These are phyloP conservation scores for Onthophagus sagittarius DNA, from an alignment of 2,888 invertebrate genomes.

Conservation along the genomic window DNA sequence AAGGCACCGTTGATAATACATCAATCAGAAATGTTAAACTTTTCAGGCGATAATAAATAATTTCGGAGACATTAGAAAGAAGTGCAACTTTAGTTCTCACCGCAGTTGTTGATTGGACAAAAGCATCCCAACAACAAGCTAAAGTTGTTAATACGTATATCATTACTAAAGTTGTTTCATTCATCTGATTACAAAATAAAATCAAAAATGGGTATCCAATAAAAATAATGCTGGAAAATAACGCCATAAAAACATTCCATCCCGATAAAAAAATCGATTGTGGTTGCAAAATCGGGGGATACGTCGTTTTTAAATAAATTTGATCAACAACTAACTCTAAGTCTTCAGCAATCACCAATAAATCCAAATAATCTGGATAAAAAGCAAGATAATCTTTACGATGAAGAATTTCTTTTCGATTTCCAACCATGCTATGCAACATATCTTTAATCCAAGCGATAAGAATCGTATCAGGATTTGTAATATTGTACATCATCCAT, in stretches of 20 bases:
- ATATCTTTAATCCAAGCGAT: slow-evolving; percentile 11
- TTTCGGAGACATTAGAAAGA: slow-evolving; percentile 24
- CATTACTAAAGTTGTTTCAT: background rate
- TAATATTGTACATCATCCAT: background rate
- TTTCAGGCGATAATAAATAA: slow-evolving; percentile 19
- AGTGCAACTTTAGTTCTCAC: slow-evolving; percentile 27
- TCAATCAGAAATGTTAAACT: slow-evolving; percentile 26
- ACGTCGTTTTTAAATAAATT: slow-evolving; percentile 30
- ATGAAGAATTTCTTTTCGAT: background rate
- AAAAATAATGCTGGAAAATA: slow-evolving; percentile 6
- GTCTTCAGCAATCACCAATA: slow-evolving; percentile 26
- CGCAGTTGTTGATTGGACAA: slow-evolving; percentile 31
- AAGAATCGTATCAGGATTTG: background rate
- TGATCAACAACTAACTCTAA: slow-evolving; percentile 27
- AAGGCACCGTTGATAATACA: slow-evolving; percentile 22
- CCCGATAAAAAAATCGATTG: slow-evolving; percentile 29
- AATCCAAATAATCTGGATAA: slow-evolving; percentile 24
- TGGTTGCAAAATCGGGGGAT: slow-evolving; percentile 33
- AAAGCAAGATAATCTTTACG: slow-evolving; percentile 12
- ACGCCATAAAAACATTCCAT: slow-evolving; percentile 29
- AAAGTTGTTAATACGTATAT: slow-evolving; percentile 20
- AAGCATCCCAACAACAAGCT: slow-evolving; percentile 29
- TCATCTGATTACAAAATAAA: slow-evolving; percentile 11
- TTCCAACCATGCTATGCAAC: background rate
- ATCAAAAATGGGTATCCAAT: slow-evolving; percentile 18